Percentiles rank a stretch among this genome's conserved stretches.
phyloP scores from a whole-genome alignment of 2,888 invertebrate genomes.

The Cactoblastis cactorum region DNA sequence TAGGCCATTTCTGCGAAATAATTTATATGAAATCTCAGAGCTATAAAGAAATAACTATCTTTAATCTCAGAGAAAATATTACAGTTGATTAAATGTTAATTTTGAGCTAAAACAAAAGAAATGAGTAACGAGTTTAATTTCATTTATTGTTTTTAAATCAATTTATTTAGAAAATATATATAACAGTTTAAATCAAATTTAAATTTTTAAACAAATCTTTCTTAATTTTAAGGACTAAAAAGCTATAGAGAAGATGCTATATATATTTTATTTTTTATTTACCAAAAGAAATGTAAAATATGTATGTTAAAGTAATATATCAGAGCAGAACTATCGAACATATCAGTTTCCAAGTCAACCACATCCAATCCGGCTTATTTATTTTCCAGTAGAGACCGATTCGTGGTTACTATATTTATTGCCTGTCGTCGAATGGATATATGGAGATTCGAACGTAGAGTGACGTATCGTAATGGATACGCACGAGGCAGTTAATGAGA shows the following conservation, averaged over 20 bases:
- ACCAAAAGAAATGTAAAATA: too few relatives aligned
- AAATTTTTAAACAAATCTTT: too few relatives aligned
- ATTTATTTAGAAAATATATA: too few relatives aligned
- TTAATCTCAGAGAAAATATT: background rate
- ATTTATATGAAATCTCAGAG: constrained; percentile 4
- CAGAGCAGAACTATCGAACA: background rate
- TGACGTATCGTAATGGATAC: constrained; percentile 11
- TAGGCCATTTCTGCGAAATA: background rate
- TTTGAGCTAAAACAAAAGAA: too few relatives aligned
- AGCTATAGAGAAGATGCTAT: background rate
- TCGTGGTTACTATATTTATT: constrained; percentile 12
- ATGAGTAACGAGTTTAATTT: too few relatives aligned
- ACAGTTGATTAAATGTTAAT: background rate
- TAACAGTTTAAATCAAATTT: too few relatives aligned
- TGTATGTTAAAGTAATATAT: background rate
- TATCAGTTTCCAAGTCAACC: background rate
- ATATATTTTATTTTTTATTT: too few relatives aligned
- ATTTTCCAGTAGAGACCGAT: constrained; percentile 14
- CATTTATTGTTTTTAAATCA: too few relatives aligned
- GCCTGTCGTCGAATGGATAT: constrained; percentile 12
- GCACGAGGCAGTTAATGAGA: background rate
- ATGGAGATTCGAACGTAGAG: constrained; percentile 11
- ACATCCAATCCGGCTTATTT: constrained; percentile 10
- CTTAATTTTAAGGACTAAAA: too few relatives aligned
- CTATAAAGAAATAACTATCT: background rate